Evolutionary conservation across 2,888 invertebrate species (phyloP).

Genomic region (Dione juno): DNA sequence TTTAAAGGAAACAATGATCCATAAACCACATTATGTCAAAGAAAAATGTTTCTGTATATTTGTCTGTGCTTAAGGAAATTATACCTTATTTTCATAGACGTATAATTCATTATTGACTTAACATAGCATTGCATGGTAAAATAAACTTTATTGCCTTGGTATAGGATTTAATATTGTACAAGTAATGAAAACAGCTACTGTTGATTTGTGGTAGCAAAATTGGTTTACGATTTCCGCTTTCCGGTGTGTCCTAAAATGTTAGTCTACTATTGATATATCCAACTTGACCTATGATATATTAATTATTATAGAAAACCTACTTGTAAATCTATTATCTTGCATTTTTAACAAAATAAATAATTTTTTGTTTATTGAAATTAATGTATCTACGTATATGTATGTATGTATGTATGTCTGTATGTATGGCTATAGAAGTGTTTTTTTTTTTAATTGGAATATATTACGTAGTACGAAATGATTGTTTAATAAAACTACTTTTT

Average conservation of each 20-base stretch:
- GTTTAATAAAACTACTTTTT: too few species aligned
- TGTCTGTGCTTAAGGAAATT: slow-evolving; percentile 25
- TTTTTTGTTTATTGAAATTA: too few species aligned
- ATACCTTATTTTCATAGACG: slow-evolving; percentile 31
- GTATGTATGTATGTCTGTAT: too few species aligned
- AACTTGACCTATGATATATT: too few species aligned
- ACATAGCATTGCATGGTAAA: background rate
- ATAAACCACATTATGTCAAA: slow-evolving; percentile 69
- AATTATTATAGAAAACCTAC: too few species aligned
- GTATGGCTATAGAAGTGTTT: too few species aligned
- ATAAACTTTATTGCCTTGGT: background rate
- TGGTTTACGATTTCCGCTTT: slow-evolving; percentile 75
- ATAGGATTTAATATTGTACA: slow-evolving; percentile 16
- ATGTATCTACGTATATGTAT: too few species aligned
- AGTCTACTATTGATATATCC: too few species aligned
- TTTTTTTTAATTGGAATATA: too few species aligned
- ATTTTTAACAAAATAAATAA: too few species aligned
- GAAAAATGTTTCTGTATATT: slow-evolving; percentile 51
- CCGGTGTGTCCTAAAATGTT: slow-evolving; percentile 24
- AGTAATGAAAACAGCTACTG: slow-evolving; percentile 61
- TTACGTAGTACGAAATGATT: too few species aligned
- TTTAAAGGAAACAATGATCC: slow-evolving; percentile 60
- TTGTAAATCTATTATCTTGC: too few species aligned
- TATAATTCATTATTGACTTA: slow-evolving; percentile 48
- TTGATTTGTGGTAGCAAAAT: slow-evolving; percentile 71